Base-by-base conservation (phyloP, 2,888 invertebrate species). In the Ophion slaviceki region DNA sequence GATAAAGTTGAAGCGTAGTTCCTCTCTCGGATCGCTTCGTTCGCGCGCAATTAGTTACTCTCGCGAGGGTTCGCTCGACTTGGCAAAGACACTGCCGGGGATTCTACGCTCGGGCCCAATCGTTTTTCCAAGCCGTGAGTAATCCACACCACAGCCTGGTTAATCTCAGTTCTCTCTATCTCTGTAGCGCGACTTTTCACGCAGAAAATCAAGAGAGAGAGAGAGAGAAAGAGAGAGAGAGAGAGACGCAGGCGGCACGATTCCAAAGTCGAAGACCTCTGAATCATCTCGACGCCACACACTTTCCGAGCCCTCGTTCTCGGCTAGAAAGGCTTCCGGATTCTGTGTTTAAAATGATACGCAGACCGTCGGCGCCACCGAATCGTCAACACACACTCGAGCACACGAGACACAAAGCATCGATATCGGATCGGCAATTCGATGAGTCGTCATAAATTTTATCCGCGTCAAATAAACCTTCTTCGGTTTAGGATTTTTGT, bases 41-140 rank as follows among this genome's bases (percentile, higher is more conserved):
- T 85, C 80, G 85, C 84, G 86, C 84, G 81, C 85, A 88, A 88
- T 82, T 85, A 80, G 81, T 85, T 84, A 87, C 81, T 72, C 36
- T 75, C 81, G 61, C 14, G 57, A 20, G 64, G 66, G 75, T 84
- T 80, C 70, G 80, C 80, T 66, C 76, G 81, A 86, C 28, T 85
- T 75, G 82, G 82, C 81, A 78, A 67, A 78, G 77, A 85, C 72
- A 82, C 80, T 75, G 75, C 32, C 20, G 76, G 17, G 75, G 28
- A 71, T 76, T 77, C 74, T 70, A 20, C 70, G 53, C 74, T 79
- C 53, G 72, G 17, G 75, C 17, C 47, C 75, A 75, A 71, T 80
- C 47, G 78, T 85, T 87, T 88, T 87, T 86, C 75, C 82, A 11
- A 61, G 64, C 74, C 64, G 68, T 82, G 85, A 86, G 82, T 82